A percentile compares a stretch with the other conserved stretches of the same genome.
Conservation (phyloP, 2,888 invertebrate genomes). For the Platycheirus albimanus region DNA sequence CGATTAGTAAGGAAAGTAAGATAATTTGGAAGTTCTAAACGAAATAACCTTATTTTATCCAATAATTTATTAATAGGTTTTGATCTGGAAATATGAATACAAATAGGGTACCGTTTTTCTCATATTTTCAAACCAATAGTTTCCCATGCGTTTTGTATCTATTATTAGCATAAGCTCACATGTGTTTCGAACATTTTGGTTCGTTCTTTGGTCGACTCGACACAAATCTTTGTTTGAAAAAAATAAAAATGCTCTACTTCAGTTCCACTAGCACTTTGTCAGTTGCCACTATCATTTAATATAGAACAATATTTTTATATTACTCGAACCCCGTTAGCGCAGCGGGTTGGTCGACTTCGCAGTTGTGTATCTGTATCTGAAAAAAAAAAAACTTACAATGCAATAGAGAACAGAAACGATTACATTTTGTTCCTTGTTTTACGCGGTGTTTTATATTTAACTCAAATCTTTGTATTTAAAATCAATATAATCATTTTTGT, state of each 20-base stretch:
- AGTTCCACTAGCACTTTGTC: not conserved
- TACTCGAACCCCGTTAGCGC: conserved; percentile 62
- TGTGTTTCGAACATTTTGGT: conserved; percentile 60
- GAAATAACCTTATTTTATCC: no score
- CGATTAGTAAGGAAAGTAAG: no score
- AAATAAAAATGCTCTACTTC: conserved; percentile 62
- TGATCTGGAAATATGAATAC: not conserved
- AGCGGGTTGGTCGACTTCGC: conserved; percentile 50
- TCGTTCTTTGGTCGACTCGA: conserved; percentile 51
- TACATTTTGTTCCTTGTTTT: conserved; percentile 9
- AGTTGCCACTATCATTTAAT: conserved; percentile 11
- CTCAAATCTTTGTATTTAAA: conserved; percentile 27
- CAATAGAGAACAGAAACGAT: not conserved
- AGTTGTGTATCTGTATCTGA: conserved; percentile 16
- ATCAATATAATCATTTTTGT: conserved; percentile 24
- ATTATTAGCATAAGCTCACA: conserved; percentile 38
- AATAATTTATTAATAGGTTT: no score
- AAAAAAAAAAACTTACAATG: conserved; percentile 3
- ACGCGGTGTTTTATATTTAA: conserved; percentile 28
- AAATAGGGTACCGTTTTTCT: not conserved
- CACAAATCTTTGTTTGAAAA: conserved; percentile 55
- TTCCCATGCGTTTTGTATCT: conserved; percentile 2
- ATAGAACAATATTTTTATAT: conserved; percentile 55
- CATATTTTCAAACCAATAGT: not conserved
- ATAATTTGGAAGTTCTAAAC: no score